phyloP scores from a whole-genome alignment of 2,113 vertebrate genomes.

The Cephalophus harveyi region DNA sequence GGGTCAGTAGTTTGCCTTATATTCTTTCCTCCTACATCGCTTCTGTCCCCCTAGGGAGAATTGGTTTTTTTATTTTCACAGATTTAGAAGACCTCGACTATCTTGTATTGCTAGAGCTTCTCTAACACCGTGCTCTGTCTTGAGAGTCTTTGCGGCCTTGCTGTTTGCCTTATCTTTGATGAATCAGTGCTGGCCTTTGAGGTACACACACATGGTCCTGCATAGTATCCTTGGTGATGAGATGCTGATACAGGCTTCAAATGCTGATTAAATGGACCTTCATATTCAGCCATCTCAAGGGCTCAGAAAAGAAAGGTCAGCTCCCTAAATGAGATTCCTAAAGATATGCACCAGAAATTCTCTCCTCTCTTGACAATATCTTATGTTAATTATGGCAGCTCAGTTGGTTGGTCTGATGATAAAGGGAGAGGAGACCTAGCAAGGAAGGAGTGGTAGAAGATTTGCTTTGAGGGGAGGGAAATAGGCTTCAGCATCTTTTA shows the following conservation, averaged over 20 bases:
- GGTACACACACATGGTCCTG: not conserved
- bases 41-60: not conserved
- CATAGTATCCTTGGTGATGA: constrained; percentile 3
- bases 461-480: not conserved
- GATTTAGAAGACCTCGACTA: not conserved
- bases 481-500: not conserved
- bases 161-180: not conserved
- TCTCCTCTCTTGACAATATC: not conserved
- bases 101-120: not conserved
- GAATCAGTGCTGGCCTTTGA: constrained; percentile 13
- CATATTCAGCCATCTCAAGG: not conserved
- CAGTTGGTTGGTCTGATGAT: not conserved
- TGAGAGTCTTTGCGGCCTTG: not conserved
- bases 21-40: not conserved
- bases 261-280: constrained; percentile 29
- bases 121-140: not conserved
- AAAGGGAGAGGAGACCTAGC: not conserved
- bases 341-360: not conserved
- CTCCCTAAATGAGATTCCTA: not conserved
- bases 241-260: not conserved
- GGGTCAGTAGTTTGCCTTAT: not conserved
- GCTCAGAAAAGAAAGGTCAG: not conserved
- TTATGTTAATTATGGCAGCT: not conserved
- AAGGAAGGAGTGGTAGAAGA: not conserved
- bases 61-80: not conserved